Evolutionary conservation across 2,797 vertebrate species (phyloP).

Genomic region (Sylvilagus floridanus): DNA sequence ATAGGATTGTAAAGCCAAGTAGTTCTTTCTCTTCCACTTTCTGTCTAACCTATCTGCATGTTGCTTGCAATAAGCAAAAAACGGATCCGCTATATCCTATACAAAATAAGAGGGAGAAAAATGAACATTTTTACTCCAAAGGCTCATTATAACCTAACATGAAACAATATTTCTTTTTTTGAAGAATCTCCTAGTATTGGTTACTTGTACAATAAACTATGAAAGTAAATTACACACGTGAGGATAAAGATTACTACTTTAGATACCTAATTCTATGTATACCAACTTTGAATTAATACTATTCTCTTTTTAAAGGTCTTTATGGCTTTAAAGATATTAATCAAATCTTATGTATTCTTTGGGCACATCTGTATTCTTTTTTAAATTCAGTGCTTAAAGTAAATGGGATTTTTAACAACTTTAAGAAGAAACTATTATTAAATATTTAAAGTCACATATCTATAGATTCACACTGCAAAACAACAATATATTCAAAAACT

Average conservation of each 20-base stretch:
- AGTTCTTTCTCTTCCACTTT: conserved; percentile 99
- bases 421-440: not conserved
- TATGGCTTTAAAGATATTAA: conserved; percentile 42
- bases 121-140: conserved; percentile 49
- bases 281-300: not conserved
- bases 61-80: conserved; percentile 99
- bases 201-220: conserved; percentile 60
- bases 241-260: conserved; percentile 51
- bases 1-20: conserved; percentile 97
- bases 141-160: not conserved
- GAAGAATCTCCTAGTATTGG: not conserved
- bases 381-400: not conserved
- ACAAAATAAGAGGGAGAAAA: conserved; percentile 57
- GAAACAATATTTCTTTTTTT: conserved; percentile 37
- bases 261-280: conserved; percentile 29
- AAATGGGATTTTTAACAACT: conserved; percentile 32
- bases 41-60: conserved; percentile 99
- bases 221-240: conserved; percentile 18
- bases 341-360: conserved; percentile 1
- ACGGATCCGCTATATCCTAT: conserved; percentile 99
- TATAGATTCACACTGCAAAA: conserved; percentile 13
- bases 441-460: conserved; percentile 16
- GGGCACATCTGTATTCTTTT: not conserved
- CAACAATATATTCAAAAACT: not conserved
- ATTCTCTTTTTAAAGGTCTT: conserved; percentile 26